Percentiles rank a stretch among this genome's conserved stretches.
phyloP scores from a whole-genome alignment of 2,888 invertebrate species.

The Agonopterix arenella region DNA sequence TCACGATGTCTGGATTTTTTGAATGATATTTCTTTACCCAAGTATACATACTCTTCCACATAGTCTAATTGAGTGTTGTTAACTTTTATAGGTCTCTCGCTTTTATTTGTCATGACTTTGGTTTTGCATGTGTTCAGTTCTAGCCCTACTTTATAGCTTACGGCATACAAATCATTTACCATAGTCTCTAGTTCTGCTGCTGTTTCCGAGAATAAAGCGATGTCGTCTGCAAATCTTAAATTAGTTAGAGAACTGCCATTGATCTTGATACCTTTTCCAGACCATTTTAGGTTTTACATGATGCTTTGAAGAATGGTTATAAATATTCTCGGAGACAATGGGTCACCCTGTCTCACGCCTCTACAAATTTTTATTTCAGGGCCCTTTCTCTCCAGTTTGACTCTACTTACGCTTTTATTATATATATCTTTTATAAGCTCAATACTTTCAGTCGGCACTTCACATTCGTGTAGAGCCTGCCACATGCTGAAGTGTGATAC shows the following conservation, averaged over 20 bases:
- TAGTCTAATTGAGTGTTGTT: not conserved
- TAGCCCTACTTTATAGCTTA: not conserved
- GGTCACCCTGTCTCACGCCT: slow-evolving; percentile 6
- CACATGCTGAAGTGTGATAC: too few species aligned
- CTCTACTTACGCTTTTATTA: slow-evolving; percentile 8
- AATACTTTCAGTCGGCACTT: too few species aligned
- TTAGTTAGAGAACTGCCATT: not conserved
- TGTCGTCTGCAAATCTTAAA: not conserved
- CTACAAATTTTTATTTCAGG: slow-evolving; percentile 5
- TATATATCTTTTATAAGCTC: too few species aligned
- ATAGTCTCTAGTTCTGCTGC: not conserved
- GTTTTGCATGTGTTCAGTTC: not conserved
- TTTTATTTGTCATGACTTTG: not conserved
- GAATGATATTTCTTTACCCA: slow-evolving; percentile 5
- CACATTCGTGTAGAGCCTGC: too few species aligned
- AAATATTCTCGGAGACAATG: slow-evolving; percentile 4
- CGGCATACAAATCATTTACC: not conserved
- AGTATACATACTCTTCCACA: slow-evolving; percentile 1
- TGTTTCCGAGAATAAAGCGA: not conserved
- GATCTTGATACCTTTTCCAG: not conserved
- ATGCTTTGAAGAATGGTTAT: not conserved
- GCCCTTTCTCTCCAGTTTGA: slow-evolving; percentile 9
- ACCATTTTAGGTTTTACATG: not conserved
- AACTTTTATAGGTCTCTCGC: not conserved
- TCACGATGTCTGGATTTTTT: slow-evolving; percentile 1